Conservation (phyloP, 2,888 invertebrate genomes). For the Drosophila seclusa region DNA sequence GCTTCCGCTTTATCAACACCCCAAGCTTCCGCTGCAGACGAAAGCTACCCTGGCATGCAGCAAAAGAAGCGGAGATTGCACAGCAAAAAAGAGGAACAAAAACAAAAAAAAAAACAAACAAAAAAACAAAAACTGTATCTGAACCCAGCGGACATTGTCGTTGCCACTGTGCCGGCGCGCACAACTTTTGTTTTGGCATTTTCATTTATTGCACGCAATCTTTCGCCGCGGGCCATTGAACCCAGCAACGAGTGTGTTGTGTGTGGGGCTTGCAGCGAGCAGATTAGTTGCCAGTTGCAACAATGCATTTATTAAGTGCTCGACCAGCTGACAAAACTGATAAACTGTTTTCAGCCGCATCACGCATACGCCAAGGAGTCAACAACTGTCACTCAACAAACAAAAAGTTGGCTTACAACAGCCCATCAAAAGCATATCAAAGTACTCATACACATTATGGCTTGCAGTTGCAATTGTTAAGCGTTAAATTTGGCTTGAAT, state of each 20-base stretch:
- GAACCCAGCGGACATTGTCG: conserved; percentile 64
- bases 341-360: conserved; percentile 5
- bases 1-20: conserved; percentile 71
- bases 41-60: background rate
- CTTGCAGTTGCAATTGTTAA: conserved; percentile 26
- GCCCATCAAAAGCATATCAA: conserved; percentile 15
- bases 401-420: conserved; percentile 11
- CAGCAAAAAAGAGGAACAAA: conserved; percentile 2
- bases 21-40: conserved; percentile 65
- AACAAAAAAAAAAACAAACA: conserved; percentile 14
- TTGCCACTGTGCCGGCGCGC: conserved; percentile 51
- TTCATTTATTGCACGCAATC: conserved; percentile 65
- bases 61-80: conserved; percentile 38
- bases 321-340: conserved; percentile 12
- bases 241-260: conserved; percentile 9
- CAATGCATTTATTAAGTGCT: conserved; percentile 10
- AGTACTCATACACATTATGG: conserved; percentile 1
- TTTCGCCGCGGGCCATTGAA: conserved; percentile 58
- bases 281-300: conserved; percentile 5
- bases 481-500: conserved; percentile 43
- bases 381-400: conserved; percentile 3
- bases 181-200: conserved; percentile 63
- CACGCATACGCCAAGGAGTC: conserved; percentile 34
- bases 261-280: background rate
- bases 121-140: conserved; percentile 19